phyloP scores from a whole-genome alignment of 2,888 invertebrate species.

The Plebejus argus region DNA sequence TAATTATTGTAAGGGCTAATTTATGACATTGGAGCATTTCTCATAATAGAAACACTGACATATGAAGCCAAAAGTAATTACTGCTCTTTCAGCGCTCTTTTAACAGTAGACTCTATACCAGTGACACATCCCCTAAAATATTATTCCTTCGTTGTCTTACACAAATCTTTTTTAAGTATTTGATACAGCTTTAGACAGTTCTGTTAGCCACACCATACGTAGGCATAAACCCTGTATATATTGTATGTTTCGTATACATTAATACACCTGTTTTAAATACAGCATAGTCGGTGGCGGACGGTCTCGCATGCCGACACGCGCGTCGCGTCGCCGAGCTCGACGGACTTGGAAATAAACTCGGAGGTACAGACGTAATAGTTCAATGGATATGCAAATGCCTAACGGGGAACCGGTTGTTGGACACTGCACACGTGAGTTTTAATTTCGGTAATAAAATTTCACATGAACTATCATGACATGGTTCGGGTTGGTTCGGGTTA shows the following conservation, averaged over 20 bases:
- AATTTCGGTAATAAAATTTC: neutral
- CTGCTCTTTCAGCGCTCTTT: neutral
- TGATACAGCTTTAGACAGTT: too few relatives aligned
- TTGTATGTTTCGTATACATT: too few relatives aligned
- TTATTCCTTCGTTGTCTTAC: too few relatives aligned
- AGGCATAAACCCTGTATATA: too few relatives aligned
- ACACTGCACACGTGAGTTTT: conserved; percentile 9
- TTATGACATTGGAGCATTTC: too few relatives aligned
- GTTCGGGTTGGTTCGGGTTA: neutral
- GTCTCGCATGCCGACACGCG: conserved; percentile 72
- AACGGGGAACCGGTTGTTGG: conserved; percentile 32
- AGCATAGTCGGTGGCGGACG: conserved; percentile 61
- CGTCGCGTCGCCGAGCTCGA: conserved; percentile 46
- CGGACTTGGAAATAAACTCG: conserved; percentile 43
- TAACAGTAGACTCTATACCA: neutral
- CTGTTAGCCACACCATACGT: too few relatives aligned
- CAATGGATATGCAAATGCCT: conserved; percentile 40
- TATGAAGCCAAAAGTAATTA: neutral
- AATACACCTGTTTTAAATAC: conserved; percentile 7
- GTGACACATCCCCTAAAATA: too few relatives aligned
- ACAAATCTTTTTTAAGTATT: too few relatives aligned
- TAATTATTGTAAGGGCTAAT: too few relatives aligned
- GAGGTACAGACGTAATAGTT: conserved; percentile 44
- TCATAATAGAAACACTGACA: too few relatives aligned
- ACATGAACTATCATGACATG: neutral